Evolutionary conservation across 2,888 invertebrate genomes (phyloP).

Genomic region (Parnassius apollo): DNA sequence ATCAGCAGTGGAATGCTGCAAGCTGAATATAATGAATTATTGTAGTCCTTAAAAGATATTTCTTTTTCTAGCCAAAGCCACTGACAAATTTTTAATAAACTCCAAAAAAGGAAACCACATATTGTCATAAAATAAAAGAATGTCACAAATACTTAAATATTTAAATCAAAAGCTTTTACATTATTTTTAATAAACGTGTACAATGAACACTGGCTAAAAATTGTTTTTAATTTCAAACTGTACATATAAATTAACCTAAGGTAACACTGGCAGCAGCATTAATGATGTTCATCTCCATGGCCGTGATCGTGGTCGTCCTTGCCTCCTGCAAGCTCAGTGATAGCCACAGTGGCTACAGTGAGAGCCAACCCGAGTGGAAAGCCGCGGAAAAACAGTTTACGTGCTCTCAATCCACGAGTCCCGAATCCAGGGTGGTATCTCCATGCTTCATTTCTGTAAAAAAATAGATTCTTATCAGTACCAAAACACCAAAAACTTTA

Average conservation of each 20-base stretch:
- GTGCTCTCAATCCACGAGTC: slow-evolving; percentile 65
- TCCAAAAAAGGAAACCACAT: too few relatives aligned
- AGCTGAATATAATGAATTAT: too few relatives aligned
- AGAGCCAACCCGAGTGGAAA: slow-evolving; percentile 82
- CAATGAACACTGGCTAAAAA: background rate
- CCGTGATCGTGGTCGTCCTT: slow-evolving; percentile 66
- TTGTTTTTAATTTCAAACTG: background rate
- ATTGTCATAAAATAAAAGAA: too few relatives aligned
- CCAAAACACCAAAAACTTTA: too few relatives aligned
- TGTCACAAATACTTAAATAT: too few relatives aligned
- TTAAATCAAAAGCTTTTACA: background rate
- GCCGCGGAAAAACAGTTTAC: slow-evolving; percentile 82
- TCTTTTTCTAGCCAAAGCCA: too few relatives aligned
- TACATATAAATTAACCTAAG: background rate
- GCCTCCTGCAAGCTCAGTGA: slow-evolving; percentile 42
- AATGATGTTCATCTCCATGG: slow-evolving; percentile 47
- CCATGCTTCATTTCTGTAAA: slow-evolving; percentile 90
- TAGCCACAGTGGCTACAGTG: slow-evolving; percentile 51
- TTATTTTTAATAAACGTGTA: background rate
- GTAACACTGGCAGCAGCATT: slow-evolving; percentile 18
- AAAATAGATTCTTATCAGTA: background rate
- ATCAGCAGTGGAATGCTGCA: too few relatives aligned
- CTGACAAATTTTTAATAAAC: too few relatives aligned
- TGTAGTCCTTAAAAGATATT: too few relatives aligned
- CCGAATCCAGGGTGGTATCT: slow-evolving; percentile 85